These are phyloP conservation scores for Laticauda laticaudata DNA, from an alignment of 2,113 vertebrate genomes.

Conservation along the genomic window DNA sequence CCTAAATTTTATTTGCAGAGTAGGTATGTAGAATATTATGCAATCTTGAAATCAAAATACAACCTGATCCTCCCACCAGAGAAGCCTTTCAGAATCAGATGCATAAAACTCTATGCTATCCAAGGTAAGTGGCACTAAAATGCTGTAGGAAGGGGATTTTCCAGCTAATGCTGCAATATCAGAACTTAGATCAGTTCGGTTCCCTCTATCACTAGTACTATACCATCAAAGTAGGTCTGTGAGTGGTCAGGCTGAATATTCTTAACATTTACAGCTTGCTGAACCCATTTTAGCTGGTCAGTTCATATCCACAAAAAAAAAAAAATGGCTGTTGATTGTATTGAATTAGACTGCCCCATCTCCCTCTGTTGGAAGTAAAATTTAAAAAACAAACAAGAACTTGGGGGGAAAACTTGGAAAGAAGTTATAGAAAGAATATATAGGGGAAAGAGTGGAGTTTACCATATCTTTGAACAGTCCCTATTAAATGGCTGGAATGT, in stretches of 20 bases:
- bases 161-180: not conserved
- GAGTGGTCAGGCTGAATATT: not conserved
- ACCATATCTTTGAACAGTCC: not conserved
- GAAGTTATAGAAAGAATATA: not conserved
- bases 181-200: not conserved
- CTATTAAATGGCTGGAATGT: not conserved
- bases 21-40: conserved; percentile 93
- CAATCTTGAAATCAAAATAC: conserved; percentile 83
- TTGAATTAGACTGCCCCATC: not conserved
- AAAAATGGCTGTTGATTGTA: not conserved
- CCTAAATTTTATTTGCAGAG: conserved; percentile 77
- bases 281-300: not conserved
- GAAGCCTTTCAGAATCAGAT: conserved; percentile 79
- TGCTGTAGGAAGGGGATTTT: not conserved
- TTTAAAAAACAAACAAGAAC: not conserved
- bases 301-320: not conserved
- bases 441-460: not conserved
- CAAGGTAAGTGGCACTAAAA: conserved; percentile 74
- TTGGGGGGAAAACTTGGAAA: not conserved
- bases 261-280: not conserved
- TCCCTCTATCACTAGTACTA: not conserved
- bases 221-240: not conserved
- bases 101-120: conserved; percentile 84
- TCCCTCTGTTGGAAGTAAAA: not conserved
- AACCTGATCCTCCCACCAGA: conserved; percentile 79